Base-by-base conservation (phyloP, 2,113 vertebrate genomes). In the Perca schrenkii region DNA sequence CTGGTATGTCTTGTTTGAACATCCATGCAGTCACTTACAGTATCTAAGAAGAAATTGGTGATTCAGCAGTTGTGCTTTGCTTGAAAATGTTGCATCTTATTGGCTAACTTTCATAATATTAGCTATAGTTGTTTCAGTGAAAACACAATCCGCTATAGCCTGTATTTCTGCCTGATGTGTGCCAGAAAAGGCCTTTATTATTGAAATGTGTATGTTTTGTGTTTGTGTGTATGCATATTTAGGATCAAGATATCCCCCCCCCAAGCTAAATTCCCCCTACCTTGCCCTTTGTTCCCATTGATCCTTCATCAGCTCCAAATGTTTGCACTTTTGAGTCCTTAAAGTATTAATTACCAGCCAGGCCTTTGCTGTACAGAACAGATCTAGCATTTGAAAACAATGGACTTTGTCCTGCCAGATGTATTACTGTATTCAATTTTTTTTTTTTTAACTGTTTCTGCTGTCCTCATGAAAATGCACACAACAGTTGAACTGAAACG, bases 301-400 rank as follows among this genome's bases (percentile, higher is more conserved):
- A 83, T 87, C 62, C 7, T 70, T 64, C 52, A 83, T 87, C 14
- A 77, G 64, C 54, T 68, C 0, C 0, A 81, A 84, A 68, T 80
- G 21, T 75, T 58, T 74, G 15, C 25, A 46, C n/a, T 46, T 47
- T 58, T 72, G 52, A 76, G 67, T 72, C 43, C 13, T 19, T 53
- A 43, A 43, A 73, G 60, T 49, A 36, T 65, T 63, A 73, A 61
- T 61, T 61, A 0, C 17, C 8, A 19, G n/a, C 5, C 25, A 46
- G 50, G 47, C 25, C 17, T 31, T 40, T 28, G 11, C 31, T 75
- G 57, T 17, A 58, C 69, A 64, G 21, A 64, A 46, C 60, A 2
- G n/a, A 65, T 74, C 16, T 3, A 17, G 16, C 13, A 28, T 34
- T 43, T 61, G 6, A 36, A 77, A 69, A 83, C 16, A 43, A 40